Evolutionary conservation across 2,888 invertebrate genomes (phyloP).

Genomic region (Elysia crispata): DNA sequence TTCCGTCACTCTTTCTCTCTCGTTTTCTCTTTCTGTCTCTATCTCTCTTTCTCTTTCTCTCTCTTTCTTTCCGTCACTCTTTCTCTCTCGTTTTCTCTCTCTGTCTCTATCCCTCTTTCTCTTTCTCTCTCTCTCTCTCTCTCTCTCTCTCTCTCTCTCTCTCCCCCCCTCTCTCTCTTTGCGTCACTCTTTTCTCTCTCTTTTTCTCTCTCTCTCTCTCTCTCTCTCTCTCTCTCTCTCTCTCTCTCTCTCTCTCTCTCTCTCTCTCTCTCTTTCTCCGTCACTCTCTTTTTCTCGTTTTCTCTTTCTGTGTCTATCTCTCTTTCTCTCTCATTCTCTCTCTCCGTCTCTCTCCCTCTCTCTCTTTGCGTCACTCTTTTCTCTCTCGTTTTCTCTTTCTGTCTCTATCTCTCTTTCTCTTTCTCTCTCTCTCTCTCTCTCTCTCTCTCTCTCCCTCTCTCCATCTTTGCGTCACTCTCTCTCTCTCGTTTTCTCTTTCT

Average conservation of each 20-base stretch:
- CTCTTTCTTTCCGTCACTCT: no score
- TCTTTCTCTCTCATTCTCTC: constrained; percentile 9
- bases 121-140: no score
- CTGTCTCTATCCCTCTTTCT: no score
- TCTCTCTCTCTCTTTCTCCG: constrained; percentile 17
- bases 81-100: no score
- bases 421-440: constrained; percentile 33
- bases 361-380: background rate
- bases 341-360: background rate
- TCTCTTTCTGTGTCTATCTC: constrained; percentile 1
- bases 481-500: constrained; percentile 29
- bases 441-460: constrained; percentile 31
- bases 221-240: constrained; percentile 10
- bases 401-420: constrained; percentile 27
- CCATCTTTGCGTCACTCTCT: constrained; percentile 23
- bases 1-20: no score
- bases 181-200: no score
- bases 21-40: no score
- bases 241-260: constrained; percentile 21
- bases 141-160: no score
- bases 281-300: constrained; percentile 12
- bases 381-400: constrained; percentile 26
- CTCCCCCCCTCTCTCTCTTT: no score
- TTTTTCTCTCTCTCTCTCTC: no score
- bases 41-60: no score